Evolutionary conservation across 2,113 vertebrate species (phyloP), one percentile per base, ranked within the genome.

Genomic region (Xiphophorus hellerii): DNA sequence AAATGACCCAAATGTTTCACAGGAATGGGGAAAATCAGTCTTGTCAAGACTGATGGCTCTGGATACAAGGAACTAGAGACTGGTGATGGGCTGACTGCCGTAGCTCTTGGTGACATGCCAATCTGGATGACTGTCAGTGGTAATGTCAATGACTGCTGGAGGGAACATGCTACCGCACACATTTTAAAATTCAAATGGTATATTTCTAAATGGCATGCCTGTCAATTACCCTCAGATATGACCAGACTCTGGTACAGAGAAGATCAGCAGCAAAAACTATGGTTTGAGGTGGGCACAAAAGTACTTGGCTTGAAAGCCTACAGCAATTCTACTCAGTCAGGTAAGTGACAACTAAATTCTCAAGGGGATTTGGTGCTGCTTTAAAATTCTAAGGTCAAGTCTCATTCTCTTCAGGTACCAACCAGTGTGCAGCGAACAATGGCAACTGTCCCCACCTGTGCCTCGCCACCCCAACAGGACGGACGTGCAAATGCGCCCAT

Each of bases 361-460:
- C 7, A n/a, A 6, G 51, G 9, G 51, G 25, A 58, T 58, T 8
- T 25, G 33, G 15, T 64, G 30, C 8, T 13, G 48, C 13, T 0
- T 28, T 15, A 3, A 35, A 69, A 30, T 2, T 20, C 33, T 15
- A 51, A 30, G 15, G 1, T 11, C 2, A 1, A n/a, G 8, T n/a
- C 35, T 37, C 6, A 51, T 31, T 17, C 12, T 42, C 77, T 66
- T 29, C 42, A 98, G 97, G 95, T 29, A 94, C 87, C 14, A 96
- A 95, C 1, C 68, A 69, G 37, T 99, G 97, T 66, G 81, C 91
- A 0, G 85, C 91, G 82, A 93, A 84, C 66, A 96, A 98, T 0
- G 97, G 97, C 3, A 93, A 95, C 66, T 98, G 97, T 62, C 89
- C 92, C 77, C 96, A 97, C 61, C 87, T 98, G 44, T 99, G 97